These are phyloP conservation scores for Cheilosia vulpina DNA, from an alignment of 2,888 invertebrate species.

Conservation along the genomic window DNA sequence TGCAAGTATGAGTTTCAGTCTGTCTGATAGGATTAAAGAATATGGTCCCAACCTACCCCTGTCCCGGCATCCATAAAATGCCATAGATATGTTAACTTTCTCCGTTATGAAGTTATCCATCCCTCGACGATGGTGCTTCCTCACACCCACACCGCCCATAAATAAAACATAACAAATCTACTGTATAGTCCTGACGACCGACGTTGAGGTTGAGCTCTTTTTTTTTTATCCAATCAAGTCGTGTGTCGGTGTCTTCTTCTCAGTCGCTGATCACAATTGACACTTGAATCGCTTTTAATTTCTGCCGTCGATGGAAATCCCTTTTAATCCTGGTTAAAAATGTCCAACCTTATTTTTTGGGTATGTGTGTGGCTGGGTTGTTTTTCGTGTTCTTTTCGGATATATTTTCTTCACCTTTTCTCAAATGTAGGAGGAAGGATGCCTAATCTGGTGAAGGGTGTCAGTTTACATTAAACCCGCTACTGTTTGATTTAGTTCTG, in stretches of 20 bases:
- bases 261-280: slow-evolving; percentile 60
- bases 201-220: not conserved
- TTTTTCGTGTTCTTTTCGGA: not conserved
- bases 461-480: slow-evolving; percentile 63
- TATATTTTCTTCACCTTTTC: slow-evolving; percentile 13
- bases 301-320: slow-evolving; percentile 52
- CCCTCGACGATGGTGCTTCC: slow-evolving; percentile 37
- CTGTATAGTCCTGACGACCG: slow-evolving; percentile 3
- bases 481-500: slow-evolving; percentile 62
- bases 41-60: slow-evolving; percentile 3
- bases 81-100: slow-evolving; percentile 62
- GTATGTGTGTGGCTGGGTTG: slow-evolving; percentile 2
- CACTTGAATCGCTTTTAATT: slow-evolving; percentile 66
- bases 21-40: slow-evolving; percentile 30
- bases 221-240: slow-evolving; percentile 27
- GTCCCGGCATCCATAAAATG: not conserved
- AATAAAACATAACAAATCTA: slow-evolving; percentile 60
- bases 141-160: slow-evolving; percentile 5
- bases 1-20: slow-evolving; percentile 32
- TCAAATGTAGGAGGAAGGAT: slow-evolving; percentile 43
- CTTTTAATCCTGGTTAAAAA: slow-evolving; percentile 51
- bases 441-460: slow-evolving; percentile 63
- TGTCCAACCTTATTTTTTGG: slow-evolving; percentile 48
- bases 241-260: slow-evolving; percentile 25
- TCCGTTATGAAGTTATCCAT: slow-evolving; percentile 64